These are phyloP conservation scores for Talpa occidentalis DNA, from an alignment of 2,113 vertebrate genomes.

Conservation along the genomic window DNA sequence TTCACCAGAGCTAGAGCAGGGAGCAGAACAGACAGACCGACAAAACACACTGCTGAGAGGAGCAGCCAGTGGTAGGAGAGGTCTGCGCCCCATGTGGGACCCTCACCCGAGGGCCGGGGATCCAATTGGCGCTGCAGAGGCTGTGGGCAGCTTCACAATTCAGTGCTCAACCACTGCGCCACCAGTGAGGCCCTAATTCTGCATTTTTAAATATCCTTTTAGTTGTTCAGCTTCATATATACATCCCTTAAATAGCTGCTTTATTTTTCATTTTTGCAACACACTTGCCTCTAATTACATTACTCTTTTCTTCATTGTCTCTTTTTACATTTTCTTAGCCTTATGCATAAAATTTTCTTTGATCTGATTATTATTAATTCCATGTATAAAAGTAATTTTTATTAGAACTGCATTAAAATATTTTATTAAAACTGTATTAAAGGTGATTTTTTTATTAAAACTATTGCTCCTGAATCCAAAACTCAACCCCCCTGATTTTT, in stretches of 20 bases:
- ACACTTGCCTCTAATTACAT: neutral
- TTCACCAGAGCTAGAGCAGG: too few species aligned
- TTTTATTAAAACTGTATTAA: too few species aligned
- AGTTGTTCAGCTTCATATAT: neutral
- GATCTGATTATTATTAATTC: neutral
- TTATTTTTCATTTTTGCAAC: neutral
- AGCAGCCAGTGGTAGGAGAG: too few species aligned
- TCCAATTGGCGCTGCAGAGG: too few species aligned
- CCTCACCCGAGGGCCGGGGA: too few species aligned
- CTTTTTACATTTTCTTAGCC: neutral
- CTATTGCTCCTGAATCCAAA: neutral
- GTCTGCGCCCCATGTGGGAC: too few species aligned
- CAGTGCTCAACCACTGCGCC: too few species aligned
- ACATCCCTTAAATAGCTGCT: neutral
- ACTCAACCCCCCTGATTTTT: neutral
- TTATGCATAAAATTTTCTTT: neutral
- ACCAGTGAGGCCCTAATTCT: too few species aligned
- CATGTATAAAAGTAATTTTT: neutral
- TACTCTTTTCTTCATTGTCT: neutral
- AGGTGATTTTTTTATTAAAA: slow-evolving; percentile 29
- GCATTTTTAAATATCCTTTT: neutral
- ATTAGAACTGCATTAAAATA: neutral
- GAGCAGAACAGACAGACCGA: too few species aligned
- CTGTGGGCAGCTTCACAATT: too few species aligned
- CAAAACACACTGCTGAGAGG: too few species aligned